Percentiles rank a stretch among this genome's conserved stretches.
phyloP scores from a whole-genome alignment of 2,113 vertebrate genomes.

The Nasalis larvatus region DNA sequence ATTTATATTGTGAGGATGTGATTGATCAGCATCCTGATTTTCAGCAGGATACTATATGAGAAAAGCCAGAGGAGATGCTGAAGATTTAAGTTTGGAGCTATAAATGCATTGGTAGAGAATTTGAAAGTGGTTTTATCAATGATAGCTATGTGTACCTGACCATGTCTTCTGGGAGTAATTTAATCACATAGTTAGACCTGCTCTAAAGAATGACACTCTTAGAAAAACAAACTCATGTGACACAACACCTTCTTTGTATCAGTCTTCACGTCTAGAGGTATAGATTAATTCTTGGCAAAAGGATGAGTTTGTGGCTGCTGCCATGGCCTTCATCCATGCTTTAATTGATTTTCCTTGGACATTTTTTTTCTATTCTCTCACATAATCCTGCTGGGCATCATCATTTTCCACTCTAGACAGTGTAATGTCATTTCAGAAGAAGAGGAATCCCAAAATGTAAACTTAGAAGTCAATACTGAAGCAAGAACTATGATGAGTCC shows the following conservation, averaged over 20 bases:
- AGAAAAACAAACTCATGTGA: not conserved
- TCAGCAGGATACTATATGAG: not conserved
- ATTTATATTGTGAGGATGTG: not conserved
- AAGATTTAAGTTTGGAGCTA: not conserved
- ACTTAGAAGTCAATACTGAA: not conserved
- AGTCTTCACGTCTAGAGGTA: not conserved
- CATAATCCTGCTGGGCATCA: not conserved
- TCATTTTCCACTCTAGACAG: not conserved
- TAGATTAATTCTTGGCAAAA: constrained; percentile 10
- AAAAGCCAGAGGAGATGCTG: not conserved
- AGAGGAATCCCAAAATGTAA: not conserved
- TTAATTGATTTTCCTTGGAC: constrained; percentile 62
- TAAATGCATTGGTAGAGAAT: not conserved
- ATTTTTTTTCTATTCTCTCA: constrained; percentile 4
- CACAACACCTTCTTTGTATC: not conserved
- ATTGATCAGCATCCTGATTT: not conserved
- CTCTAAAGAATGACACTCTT: not conserved
- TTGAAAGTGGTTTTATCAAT: not conserved
- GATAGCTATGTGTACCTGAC: not conserved
- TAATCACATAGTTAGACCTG: not conserved
- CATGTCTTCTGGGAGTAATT: not conserved
- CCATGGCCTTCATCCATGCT: constrained; percentile 14
- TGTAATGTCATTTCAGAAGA: not conserved
- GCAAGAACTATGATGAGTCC: not conserved
- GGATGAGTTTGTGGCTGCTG: not conserved